A percentile compares a stretch with the other conserved stretches of the same genome.
These are phyloP conservation scores for Eulemur mongoz DNA, from an alignment of 2,797 vertebrate genomes.

Conservation along the genomic window DNA sequence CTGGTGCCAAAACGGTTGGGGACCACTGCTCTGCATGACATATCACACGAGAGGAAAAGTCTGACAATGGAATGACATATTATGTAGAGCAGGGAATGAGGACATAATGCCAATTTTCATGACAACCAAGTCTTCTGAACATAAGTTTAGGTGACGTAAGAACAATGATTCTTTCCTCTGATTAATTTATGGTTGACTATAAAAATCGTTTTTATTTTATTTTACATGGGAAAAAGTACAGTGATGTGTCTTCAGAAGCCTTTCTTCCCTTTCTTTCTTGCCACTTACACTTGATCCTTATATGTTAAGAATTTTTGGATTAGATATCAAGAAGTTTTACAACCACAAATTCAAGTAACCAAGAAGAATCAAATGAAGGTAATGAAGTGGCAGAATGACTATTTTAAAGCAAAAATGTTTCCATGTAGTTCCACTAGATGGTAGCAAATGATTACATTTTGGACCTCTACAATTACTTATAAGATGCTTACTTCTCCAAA, in stretches of 20 bases:
- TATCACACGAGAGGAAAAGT: not conserved
- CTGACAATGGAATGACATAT: not conserved
- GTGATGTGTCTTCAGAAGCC: not conserved
- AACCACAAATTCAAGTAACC: not conserved
- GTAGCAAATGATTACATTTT: constrained; percentile 33
- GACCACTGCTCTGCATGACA: not conserved
- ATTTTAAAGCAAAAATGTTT: not conserved
- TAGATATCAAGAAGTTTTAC: not conserved
- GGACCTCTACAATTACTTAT: not conserved
- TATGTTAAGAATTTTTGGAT: constrained; percentile 13
- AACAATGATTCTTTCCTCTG: not conserved
- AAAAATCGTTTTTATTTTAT: not conserved
- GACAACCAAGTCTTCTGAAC: not conserved
- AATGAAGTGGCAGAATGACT: not conserved
- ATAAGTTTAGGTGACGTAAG: not conserved
- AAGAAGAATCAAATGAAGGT: not conserved
- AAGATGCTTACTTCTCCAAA: constrained; percentile 12
- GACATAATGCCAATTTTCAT: not conserved
- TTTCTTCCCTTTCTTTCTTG: constrained; percentile 1
- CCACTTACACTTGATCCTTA: not conserved
- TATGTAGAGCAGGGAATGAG: not conserved
- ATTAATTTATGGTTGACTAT: not conserved
- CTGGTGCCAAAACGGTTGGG: too few species aligned
- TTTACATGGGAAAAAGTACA: not conserved
- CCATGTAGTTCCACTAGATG: constrained; percentile 65